Evolutionary conservation across 2,797 vertebrate species (phyloP).

Genomic region (Acridotheres tristis): DNA sequence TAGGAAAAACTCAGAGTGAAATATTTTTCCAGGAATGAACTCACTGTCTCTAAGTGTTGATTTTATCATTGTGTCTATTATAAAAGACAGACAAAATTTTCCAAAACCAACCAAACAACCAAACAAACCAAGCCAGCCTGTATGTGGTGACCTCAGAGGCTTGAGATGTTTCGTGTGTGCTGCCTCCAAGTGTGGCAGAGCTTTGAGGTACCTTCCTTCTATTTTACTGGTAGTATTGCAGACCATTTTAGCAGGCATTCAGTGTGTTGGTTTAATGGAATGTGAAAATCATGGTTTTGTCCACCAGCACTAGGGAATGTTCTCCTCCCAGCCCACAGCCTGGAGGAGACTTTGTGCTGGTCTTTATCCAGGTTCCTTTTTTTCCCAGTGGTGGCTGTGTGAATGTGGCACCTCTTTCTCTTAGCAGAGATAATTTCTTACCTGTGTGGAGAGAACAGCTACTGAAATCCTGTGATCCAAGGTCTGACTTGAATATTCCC

Average conservation of each 20-base stretch:
- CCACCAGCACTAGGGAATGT: rapidly evolving
- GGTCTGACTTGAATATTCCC: neutral
- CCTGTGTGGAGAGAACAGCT: neutral
- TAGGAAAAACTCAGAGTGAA: neutral
- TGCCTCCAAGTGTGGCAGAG: neutral
- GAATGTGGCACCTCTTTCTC: neutral
- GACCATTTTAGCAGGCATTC: neutral
- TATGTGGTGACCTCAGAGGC: rapidly evolving
- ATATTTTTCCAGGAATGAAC: neutral
- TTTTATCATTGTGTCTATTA: neutral
- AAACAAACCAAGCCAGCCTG: too few species aligned
- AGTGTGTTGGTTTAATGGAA: neutral
- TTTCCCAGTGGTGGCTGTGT: neutral
- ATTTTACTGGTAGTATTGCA: neutral
- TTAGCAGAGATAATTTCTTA: neutral
- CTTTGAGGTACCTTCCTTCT: neutral
- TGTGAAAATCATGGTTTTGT: neutral
- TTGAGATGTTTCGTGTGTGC: neutral
- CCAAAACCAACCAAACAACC: neutral
- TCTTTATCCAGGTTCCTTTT: neutral
- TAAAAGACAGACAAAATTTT: neutral
- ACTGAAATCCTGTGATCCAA: neutral
- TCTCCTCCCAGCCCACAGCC: neutral
- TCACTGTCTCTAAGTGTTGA: neutral
- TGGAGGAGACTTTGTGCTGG: neutral